Evolutionary conservation across 1,140 invertebrate genomes (phyloP).

Genomic region (Aphelinus certus): DNA sequence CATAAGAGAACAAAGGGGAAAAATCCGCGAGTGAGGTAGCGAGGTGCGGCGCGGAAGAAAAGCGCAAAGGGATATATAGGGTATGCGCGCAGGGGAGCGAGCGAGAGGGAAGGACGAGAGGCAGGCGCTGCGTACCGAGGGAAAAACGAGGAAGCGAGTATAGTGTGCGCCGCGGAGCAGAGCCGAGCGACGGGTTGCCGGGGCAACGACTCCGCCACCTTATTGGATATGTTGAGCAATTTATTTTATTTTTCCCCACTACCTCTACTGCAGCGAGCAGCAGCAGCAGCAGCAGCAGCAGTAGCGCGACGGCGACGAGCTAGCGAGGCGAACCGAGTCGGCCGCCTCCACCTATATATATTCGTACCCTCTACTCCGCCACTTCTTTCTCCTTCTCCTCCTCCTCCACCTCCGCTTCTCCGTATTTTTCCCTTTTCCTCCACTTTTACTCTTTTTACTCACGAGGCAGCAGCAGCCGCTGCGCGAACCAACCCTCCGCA

Average conservation of each 20-base stretch:
- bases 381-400: not conserved
- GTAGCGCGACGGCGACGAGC: conserved; percentile 33
- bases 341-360: conserved; percentile 43
- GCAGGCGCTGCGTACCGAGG: not conserved
- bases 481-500: conserved; percentile 50
- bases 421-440: conserved; percentile 34
- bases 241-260: conserved; percentile 66
- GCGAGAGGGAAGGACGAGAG: conserved; percentile 9
- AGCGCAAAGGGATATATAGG: conserved; percentile 40
- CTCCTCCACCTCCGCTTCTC: not conserved
- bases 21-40: conserved; percentile 39
- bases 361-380: not conserved
- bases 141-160: not conserved
- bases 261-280: conserved; percentile 38
- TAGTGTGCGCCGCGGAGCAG: conserved; percentile 28
- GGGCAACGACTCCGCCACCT: conserved; percentile 65
- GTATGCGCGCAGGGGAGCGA: conserved; percentile 10
- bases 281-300: conserved; percentile 27
- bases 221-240: conserved; percentile 67
- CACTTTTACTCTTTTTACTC: conserved; percentile 42
- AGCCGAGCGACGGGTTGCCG: conserved; percentile 61
- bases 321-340: conserved; percentile 46
- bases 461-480: conserved; percentile 33
- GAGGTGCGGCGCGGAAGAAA: conserved; percentile 36
- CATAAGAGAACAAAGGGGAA: conserved; percentile 43